Conservation (phyloP, 2,113 vertebrate species). For the Noturus placidus region DNA sequence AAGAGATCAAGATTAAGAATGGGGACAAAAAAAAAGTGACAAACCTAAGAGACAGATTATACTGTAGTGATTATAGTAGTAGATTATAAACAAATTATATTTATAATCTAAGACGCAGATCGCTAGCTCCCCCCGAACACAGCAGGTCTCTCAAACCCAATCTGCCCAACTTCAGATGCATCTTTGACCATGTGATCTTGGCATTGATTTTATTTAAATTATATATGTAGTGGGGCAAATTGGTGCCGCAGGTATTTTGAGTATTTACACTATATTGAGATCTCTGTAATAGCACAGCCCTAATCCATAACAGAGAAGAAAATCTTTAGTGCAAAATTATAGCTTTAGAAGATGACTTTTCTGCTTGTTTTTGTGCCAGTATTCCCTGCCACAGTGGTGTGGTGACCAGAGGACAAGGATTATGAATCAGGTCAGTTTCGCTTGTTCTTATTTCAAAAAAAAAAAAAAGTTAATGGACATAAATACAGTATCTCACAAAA, state of each 20-base stretch:
- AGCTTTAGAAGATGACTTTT: neutral
- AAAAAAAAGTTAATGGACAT: neutral
- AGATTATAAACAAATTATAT: neutral
- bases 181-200: neutral
- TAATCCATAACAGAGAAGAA: neutral
- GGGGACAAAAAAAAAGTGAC: neutral
- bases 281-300: neutral
- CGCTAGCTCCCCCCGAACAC: no score
- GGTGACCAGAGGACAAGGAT: conserved; percentile 65
- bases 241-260: neutral
- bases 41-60: neutral
- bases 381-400: conserved; percentile 64
- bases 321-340: neutral
- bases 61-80: neutral
- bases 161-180: no score
- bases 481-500: no score
- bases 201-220: neutral
- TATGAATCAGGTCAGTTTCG: conserved; percentile 67
- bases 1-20: neutral
- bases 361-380: conserved; percentile 54
- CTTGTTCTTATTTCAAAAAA: neutral
- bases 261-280: neutral
- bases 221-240: neutral
- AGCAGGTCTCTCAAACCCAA: no score
- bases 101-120: neutral